Base-by-base conservation (phyloP, 2,113 vertebrate genomes). In the Labeo rohita region DNA sequence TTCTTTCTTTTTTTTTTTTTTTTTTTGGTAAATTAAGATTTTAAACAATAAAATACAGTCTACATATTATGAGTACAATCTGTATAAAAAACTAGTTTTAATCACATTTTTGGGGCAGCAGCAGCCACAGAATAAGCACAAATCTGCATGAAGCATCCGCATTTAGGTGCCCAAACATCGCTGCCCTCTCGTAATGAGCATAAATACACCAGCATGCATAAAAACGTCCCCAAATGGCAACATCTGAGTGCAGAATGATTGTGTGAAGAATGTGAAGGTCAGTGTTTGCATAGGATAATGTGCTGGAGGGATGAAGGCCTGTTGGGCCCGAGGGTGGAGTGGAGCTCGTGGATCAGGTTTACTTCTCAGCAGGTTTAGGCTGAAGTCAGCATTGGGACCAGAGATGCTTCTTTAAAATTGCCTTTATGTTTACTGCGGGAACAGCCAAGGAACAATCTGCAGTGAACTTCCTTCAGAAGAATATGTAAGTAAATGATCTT, bases 311-410 rank as follows among this genome's bases (percentile, higher is more conserved):
- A 68, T 80, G 80, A 84, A 52, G 93, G 94, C 92, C 94, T 94
- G 88, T 80, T 84, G 70, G 93, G 92, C 90, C 93, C 90, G 89
- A 93, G 91, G 94, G 95, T 93, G 91, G 88, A 94, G 92, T 93
- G 94, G 95, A 93, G 95, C 88, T 88, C 92, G 88, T 87, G 95
- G 92, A 86, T 89, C 87, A 92, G 80, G 72, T 73, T 88, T 86
- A 75, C 88, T 13, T 87, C 23, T 45, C 50, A 39, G 15, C 49
- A 56, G 80, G 39, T 70, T 68, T 92, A 90, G 91, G 89, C 92
- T 93, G 87, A 92, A 89, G 85, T 89, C 91, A 88, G 34, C 28
- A 80, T 87, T 86, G 66, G 88, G 89, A 88, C 91, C 87, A 4
- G 86, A 85, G 90, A 93, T 93, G 92, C 72, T 90, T 87, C 92